Conservation (phyloP, 2,113 vertebrate species). For the Melospiza georgiana region DNA sequence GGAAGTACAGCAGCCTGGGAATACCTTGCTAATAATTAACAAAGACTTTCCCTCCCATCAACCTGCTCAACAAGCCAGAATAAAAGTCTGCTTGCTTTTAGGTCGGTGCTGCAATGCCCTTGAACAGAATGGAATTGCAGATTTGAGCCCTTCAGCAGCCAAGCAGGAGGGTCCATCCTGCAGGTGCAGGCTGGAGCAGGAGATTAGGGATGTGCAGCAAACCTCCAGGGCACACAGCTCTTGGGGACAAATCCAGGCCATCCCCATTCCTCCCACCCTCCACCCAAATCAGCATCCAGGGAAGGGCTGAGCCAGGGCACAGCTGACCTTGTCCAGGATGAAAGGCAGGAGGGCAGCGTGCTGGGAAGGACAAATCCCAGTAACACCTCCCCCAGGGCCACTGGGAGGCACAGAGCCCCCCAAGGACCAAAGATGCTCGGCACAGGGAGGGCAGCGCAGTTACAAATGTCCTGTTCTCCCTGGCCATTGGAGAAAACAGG, state of each 20-base stretch:
- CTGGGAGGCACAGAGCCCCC: background rate
- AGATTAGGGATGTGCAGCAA: background rate
- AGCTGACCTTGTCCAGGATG: background rate
- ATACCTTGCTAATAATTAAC: background rate
- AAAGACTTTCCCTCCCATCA: background rate
- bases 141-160: background rate
- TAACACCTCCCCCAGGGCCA: background rate
- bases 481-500: background rate
- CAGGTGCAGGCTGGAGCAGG: background rate
- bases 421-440: background rate
- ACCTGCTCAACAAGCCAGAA: background rate
- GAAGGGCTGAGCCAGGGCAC: background rate
- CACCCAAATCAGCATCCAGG: accelerated
- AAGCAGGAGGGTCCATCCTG: background rate
- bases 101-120: background rate
- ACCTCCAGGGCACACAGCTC: background rate
- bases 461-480: background rate
- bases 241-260: background rate
- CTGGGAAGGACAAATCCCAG: accelerated
- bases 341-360: background rate
- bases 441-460: background rate
- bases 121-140: background rate
- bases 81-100: background rate
- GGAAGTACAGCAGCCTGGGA: background rate
- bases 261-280: too few relatives aligned